Evolutionary conservation across 2,888 invertebrate species (phyloP), one percentile per base, ranked within the genome.

Genomic region (Erannis defoliaria): DNA sequence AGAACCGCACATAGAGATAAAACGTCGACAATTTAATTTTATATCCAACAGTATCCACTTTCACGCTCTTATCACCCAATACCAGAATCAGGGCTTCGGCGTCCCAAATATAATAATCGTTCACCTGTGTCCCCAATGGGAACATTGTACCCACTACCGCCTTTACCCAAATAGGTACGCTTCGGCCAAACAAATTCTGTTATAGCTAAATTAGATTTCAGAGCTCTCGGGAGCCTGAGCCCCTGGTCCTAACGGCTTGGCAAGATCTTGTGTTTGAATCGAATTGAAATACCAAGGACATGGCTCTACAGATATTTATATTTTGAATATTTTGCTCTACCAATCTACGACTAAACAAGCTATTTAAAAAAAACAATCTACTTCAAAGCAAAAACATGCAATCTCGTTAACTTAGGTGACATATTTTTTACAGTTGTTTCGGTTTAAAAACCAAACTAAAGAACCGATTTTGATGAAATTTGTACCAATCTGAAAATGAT

Each of bases 141-240:
- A 2, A 55, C 45, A 61, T 50, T 51, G 45, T 50, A 45, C 38
- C 61, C 55, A 46, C 55, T 55, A 31, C 50, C 49, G 55, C 26
- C 55, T 51, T 26, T 56, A 29, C 42, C 42, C 53, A 53, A 57
- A 54, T 48, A 19, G 56, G 46, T 14, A 54, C 59, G 49, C 37
- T 56, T 55, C 45, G 62, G 48, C 74, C 77, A 73, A 74, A 80
- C 82, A 84, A 84, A 88, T 86, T 82, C 75, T 73, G 78, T 84
- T 83, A 86, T 77, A 80, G 73, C 81, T 77, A 86, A 88, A 88
- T 86, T 86, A 84, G 82, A 87, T 88, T 86, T 74, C 53, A 53
- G 68, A 19, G 74, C 85, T 76, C 73, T 76, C 62, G 77, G 75
- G 81, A 70, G 76, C 76, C 77, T 74, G 70, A 49, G 79, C 77